A percentile compares a stretch with the other conserved stretches of the same genome.
Conservation (phyloP, 2,113 vertebrate genomes). For the Crotalus viridis region DNA sequence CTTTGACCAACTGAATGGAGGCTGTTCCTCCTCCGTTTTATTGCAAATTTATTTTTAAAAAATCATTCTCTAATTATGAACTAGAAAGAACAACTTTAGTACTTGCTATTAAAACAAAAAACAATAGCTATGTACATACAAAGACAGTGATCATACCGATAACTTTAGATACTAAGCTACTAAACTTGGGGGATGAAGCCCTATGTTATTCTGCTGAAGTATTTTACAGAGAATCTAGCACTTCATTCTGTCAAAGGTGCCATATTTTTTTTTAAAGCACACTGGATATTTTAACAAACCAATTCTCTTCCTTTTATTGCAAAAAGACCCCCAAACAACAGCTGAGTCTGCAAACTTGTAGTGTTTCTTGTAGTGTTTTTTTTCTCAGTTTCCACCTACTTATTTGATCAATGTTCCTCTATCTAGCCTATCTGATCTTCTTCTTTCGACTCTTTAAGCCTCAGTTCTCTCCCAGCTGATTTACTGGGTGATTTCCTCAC, state of each 20-base stretch:
- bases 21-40: background rate
- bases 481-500: background rate
- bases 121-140: background rate
- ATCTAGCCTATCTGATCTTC: background rate
- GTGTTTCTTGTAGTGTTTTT: background rate
- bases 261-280: background rate
- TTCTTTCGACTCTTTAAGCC: background rate
- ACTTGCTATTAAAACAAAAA: background rate
- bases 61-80: background rate
- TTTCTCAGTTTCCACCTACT: background rate
- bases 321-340: background rate
- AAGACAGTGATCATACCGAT: background rate
- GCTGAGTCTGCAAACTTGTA: background rate
- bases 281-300: background rate
- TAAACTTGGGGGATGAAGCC: background rate
- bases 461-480: background rate
- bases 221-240: background rate
- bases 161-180: background rate
- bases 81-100: background rate
- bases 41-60: background rate
- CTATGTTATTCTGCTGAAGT: background rate
- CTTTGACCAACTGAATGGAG: background rate
- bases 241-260: background rate
- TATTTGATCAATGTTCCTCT: background rate
- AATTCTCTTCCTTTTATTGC: background rate